Base-by-base conservation (phyloP, 2,888 invertebrate species). In the Scaptomyza tumidula region DNA sequence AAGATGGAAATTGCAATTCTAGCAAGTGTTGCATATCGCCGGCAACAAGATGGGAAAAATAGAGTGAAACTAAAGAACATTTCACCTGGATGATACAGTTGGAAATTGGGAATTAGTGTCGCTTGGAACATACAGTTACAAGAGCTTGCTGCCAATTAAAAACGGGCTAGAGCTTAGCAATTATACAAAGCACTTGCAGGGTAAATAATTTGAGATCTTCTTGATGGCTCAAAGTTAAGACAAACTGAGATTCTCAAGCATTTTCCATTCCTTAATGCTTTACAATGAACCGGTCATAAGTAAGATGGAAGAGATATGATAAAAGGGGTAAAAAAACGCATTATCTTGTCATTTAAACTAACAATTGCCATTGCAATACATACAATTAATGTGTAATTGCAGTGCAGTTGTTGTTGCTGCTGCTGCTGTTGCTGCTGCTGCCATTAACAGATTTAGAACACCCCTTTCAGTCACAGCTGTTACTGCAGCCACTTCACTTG, bases 401-500 rank as follows among this genome's bases (percentile, higher is more conserved):
- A 50, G 7, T 39, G 53, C 44, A 39, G 7, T 35, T 41, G 19
- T 46, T 35, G 33, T 13, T 61, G 39, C 37, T 55, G 35, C 19
- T 49, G 56, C 14, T 43, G 33, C 33, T 35, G 33, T 13, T 61
- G 39, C 37, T 55, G 35, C 19, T 49, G 56, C 14, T 43, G 33
- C 33, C 27, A 45, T 56, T 37, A 16, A 33, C 33, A 48, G 45
- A 45, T 44, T 29, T 43, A 39, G 13, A 13, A 14, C 24, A 31
- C 9, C 11, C 31, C n/a, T 16, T 35, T 11, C 14, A 48, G 19
- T 37, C 31, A 31, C 61, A 57, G 56, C 44, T 59, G 53, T 45
- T 49, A 48, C 43, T 68, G 73, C 56, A 33, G 56, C 61, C 69
- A 75, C 49, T 75, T 75, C 59, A 67, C 74, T 57, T 59, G 74